Conservation (phyloP, 2,888 invertebrate species). For the Dasysyrphus tricinctus region DNA sequence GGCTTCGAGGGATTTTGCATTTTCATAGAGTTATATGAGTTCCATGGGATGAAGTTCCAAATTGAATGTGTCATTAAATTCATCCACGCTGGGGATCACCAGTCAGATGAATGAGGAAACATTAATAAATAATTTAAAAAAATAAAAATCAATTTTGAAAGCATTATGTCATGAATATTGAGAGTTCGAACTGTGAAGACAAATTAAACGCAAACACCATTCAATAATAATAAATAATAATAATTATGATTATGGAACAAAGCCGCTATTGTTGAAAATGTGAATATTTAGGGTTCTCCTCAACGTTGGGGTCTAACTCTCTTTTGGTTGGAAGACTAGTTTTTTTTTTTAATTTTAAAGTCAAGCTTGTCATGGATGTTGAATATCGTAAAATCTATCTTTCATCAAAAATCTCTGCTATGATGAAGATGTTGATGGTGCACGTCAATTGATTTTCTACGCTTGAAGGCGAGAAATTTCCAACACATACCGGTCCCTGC, state of each 20-base stretch:
- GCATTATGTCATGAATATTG: constrained; percentile 58
- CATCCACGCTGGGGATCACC: not conserved
- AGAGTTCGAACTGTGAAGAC: constrained; percentile 27
- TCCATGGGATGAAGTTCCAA: not conserved
- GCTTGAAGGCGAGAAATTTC: constrained; percentile 66
- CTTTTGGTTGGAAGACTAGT: not conserved
- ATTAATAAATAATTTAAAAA: constrained; percentile 22
- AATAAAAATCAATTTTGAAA: constrained; percentile 49
- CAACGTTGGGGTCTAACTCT: not conserved
- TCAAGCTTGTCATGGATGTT: constrained; percentile 38
- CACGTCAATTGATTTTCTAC: constrained; percentile 72
- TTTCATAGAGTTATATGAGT: not conserved
- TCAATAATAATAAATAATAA: constrained; percentile 58
- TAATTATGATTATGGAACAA: constrained; percentile 41
- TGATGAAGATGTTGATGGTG: constrained; percentile 55
- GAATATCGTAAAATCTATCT: constrained; percentile 34
- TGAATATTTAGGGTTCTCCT: not conserved
- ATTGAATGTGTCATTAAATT: constrained; percentile 29
- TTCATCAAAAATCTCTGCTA: constrained; percentile 41
- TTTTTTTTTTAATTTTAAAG: constrained; percentile 9
- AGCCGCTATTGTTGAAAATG: constrained; percentile 18
- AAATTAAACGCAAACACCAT: constrained; percentile 68
- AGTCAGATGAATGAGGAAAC: constrained; percentile 48
- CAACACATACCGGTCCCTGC: not conserved
- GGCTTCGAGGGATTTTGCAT: constrained; percentile 20